Conservation (phyloP, 2,113 vertebrate species). For the Eptesicus fuscus region DNA sequence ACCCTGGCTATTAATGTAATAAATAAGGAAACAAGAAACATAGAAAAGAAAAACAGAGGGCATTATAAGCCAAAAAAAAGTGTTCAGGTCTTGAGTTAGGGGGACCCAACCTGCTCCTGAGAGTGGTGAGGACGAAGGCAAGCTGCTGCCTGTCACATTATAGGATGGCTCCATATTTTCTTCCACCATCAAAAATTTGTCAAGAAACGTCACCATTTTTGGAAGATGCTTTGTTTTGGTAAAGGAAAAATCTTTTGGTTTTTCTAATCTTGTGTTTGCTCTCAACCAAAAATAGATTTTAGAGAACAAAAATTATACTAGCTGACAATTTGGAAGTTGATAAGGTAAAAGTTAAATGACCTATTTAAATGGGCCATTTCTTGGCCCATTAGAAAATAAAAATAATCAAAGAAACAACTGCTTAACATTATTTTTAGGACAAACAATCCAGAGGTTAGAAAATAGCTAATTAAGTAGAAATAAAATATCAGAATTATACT, state of each 20-base stretch:
- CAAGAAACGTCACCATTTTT: background rate
- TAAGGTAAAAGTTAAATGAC: background rate
- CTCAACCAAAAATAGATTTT: background rate
- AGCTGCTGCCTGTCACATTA: too few relatives aligned
- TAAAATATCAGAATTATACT: background rate
- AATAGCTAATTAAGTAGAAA: background rate
- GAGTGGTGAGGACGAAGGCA: background rate
- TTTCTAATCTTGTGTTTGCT: background rate
- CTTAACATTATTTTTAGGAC: slow-evolving; percentile 4
- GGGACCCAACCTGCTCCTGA: background rate
- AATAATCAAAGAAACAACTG: slow-evolving; percentile 9
- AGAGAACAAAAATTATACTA: background rate
- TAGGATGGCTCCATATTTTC: too few relatives aligned
- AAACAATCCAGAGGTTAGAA: background rate
- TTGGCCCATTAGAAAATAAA: slow-evolving; percentile 17
- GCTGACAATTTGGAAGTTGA: background rate
- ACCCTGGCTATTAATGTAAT: background rate
- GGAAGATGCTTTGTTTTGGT: background rate
- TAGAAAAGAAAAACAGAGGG: background rate
- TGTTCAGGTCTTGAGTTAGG: background rate
- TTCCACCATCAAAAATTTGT: background rate
- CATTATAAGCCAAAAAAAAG: background rate
- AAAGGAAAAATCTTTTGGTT: background rate
- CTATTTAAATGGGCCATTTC: background rate
- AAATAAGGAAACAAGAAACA: background rate